Evolutionary conservation across 1,140 invertebrate species (phyloP).

Genomic region (Lordiphosa mommai): DNA sequence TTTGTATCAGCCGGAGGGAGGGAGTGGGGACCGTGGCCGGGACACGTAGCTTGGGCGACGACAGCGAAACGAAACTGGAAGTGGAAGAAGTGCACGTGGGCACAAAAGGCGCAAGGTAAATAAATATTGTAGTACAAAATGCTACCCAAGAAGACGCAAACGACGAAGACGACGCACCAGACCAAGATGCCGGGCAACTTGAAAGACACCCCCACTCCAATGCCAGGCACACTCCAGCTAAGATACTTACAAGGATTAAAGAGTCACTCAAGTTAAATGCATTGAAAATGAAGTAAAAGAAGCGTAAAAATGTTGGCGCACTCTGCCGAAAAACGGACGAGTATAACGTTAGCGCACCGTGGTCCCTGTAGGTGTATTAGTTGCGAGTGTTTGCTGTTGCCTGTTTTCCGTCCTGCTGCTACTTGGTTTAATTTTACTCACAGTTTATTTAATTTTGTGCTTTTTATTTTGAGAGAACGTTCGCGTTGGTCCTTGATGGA

Average conservation of each 20-base stretch:
- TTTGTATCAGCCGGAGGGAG: neutral
- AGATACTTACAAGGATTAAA: constrained; percentile 79
- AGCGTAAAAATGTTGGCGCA: constrained; percentile 72
- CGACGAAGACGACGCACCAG: neutral
- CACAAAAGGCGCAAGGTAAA: constrained; percentile 78
- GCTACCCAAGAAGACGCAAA: constrained; percentile 18
- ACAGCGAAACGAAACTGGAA: constrained; percentile 35
- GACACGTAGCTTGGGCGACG: constrained; percentile 60
- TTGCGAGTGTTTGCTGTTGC: constrained; percentile 5
- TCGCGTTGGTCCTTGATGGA: constrained; percentile 2
- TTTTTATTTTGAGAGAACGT: constrained; percentile 30
- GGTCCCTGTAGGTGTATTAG: constrained; percentile 25
- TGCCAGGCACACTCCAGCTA: constrained; percentile 29
- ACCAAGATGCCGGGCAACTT: constrained; percentile 22
- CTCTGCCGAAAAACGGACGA: constrained; percentile 59
- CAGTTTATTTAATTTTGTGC: constrained; percentile 73
- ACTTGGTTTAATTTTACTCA: constrained; percentile 70
- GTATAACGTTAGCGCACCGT: neutral
- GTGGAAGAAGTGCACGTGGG: constrained; percentile 58
- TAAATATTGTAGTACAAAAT: constrained; percentile 68
- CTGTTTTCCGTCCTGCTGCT: constrained; percentile 42
- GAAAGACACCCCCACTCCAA: constrained; percentile 8
- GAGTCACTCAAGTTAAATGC: constrained; percentile 79
- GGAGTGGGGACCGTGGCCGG: constrained; percentile 7
- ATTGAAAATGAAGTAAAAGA: constrained; percentile 78